These are phyloP conservation scores for Drosophila nannoptera DNA, from an alignment of 1,140 invertebrate species.

Conservation along the genomic window DNA sequence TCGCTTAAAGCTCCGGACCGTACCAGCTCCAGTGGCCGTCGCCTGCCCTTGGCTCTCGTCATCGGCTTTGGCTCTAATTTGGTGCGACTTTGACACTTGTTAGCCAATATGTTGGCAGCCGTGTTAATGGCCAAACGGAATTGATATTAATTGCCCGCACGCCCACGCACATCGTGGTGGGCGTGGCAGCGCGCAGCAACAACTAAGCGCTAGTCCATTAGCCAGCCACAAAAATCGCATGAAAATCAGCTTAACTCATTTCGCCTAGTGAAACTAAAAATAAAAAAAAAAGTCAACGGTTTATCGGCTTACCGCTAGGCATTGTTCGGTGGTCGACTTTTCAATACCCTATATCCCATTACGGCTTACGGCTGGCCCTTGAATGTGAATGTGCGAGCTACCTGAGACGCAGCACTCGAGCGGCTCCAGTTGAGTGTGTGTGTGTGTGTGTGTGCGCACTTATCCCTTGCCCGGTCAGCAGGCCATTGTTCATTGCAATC, in stretches of 20 bases:
- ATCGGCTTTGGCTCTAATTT: conserved; percentile 69
- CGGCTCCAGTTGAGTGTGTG: background rate
- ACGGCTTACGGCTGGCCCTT: background rate
- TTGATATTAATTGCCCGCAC: conserved; percentile 71
- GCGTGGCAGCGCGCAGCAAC: conserved; percentile 26
- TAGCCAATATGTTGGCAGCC: conserved; percentile 74
- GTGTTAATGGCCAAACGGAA: conserved; percentile 72
- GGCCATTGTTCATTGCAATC: conserved; percentile 24
- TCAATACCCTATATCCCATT: background rate
- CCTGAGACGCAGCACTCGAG: conserved; percentile 3
- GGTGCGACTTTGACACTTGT: conserved; percentile 76
- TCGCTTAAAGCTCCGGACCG: no score
- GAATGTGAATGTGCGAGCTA: conserved; percentile 3
- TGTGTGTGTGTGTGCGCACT: background rate
- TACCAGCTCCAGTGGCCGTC: conserved; percentile 4
- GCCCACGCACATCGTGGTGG: conserved; percentile 31
- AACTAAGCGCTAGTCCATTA: conserved; percentile 47
- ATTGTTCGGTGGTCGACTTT: conserved; percentile 13
- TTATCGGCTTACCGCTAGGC: conserved; percentile 19
- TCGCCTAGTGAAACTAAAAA: conserved; percentile 19
- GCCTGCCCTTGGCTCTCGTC: conserved; percentile 41
- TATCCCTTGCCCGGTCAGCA: background rate
- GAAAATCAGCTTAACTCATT: conserved; percentile 73
- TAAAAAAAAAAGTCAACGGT: conserved; percentile 26
- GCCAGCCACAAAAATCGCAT: conserved; percentile 33